Base-by-base conservation (phyloP, 2,113 vertebrate genomes). In the Melanerpes formicivorus region DNA sequence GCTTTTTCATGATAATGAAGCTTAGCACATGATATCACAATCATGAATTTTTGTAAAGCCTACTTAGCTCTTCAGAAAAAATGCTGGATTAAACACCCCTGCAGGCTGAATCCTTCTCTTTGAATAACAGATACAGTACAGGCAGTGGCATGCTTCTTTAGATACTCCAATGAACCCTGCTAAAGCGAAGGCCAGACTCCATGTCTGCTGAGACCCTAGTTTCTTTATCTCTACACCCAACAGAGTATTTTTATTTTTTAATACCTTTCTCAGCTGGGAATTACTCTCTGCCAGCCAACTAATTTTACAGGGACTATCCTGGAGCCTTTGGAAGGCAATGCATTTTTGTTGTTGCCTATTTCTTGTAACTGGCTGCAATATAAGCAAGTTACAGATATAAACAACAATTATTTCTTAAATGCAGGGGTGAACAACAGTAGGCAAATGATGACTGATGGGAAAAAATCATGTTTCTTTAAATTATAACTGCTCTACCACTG, bases 1-100 rank as follows among this genome's bases (percentile, higher is more conserved):
- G 93, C 91, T 93, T 96, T 96, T 91, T 93, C 94, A 88, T 88
- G 93, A 96, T 94, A 96, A 96, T 96, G 95, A 93, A 95, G 95
- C 93, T 93, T 91, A 96, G 93, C 85, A 71, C 89, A 93, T 93
- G 95, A 93, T 94, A 96, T 63, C 94, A 94, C 90, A 89, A 96
- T 90, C 87, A 93, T 69, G 85, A 96, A 91, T 96, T 95, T 96
- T 69, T 94, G 90, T 91, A 95, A 94, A 94, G 93, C 88, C 73
- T 84, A 92, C 88, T 95, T 94, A 90, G 93, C 90, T 93, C 93
- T 93, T 93, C 86, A 87, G 86, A 94, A 94, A 87, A 95, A 95
- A 88, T 84, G 83, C 86, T 91, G 92, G 96, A 96, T 93, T 96
- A 92, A 96, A 94, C 87, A 93, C 73, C 72, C 93, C 95, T 93